Evolutionary conservation across 1,140 invertebrate genomes (phyloP), one percentile per base, ranked within the genome.

Genomic region (Acromyrmex charruanus): DNA sequence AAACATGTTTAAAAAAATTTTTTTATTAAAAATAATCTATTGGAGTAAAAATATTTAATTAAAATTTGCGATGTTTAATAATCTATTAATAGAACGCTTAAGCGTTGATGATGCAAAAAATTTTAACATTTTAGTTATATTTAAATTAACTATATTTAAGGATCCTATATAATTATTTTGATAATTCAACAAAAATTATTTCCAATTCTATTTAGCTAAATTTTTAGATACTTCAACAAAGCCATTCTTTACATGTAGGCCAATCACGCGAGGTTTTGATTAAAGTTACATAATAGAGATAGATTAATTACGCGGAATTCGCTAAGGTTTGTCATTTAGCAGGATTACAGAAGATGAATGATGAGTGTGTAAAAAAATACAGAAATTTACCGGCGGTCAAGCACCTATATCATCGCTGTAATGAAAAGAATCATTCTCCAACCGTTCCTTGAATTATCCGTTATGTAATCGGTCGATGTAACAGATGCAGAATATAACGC

Each of bases 381-480:
- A 25, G 25, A 63, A 82, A 84, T 61, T 39, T 59, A 74, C 21
- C 53, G 44, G 44, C 28, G 80, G 69, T 84, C 80, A 84, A 75
- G 59, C 28, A 84, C 69, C 80, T 28, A 28, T 39, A 71, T 72
- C 25, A 49, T 55, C 51, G 35, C 66, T 61, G 16, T 71, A 81
- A 71, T 58, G 25, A 28, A 84, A 84, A 75, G 80, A 84, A 84
- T 84, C 28, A 51, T 35, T 49, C 25, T 49, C 25, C 53, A 44
- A 35, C 25, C 39, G 14, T 58, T 89, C 25, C 12, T 86, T 28
- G 39, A 51, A 89, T 86, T 28, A 35, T 77, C 16, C 31, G 39
- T 89, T 86, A 77, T 10, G 55, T 35, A 89, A 89, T 10, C 3
- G 16, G 39, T 44, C 71, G 7, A 80, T 87, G 80, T 81, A 86